Percentiles rank a stretch among this genome's conserved stretches.
Evolutionary conservation across 2,888 invertebrate species (phyloP).

Genomic region (Leptinotarsa peninsularis): DNA sequence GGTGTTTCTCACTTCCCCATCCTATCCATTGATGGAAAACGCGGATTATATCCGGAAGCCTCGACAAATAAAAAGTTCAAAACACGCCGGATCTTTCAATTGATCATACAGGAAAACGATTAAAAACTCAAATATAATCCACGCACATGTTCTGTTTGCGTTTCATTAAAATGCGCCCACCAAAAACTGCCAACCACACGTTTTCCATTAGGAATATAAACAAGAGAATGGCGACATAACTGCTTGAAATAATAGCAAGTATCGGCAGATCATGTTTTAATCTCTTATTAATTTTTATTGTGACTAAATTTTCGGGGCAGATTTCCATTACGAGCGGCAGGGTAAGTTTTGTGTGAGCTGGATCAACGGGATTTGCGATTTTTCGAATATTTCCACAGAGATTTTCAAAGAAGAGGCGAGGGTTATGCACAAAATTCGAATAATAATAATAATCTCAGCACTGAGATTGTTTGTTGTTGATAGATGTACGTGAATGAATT

Average conservation of each 20-base stretch:
- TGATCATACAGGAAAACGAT: conserved; percentile 55
- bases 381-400: not conserved
- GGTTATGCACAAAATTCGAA: too few relatives aligned
- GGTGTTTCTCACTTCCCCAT: not conserved
- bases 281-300: conserved; percentile 42
- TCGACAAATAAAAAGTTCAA: conserved; percentile 40
- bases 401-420: too few relatives aligned
- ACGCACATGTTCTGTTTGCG: conserved; percentile 49
- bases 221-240: conserved; percentile 47
- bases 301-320: conserved; percentile 32
- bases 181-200: conserved; percentile 64
- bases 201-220: conserved; percentile 61
- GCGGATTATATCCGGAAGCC: conserved; percentile 25
- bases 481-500: too few relatives aligned
- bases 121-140: conserved; percentile 58
- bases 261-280: conserved; percentile 34
- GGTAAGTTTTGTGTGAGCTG: conserved; percentile 4
- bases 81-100: conserved; percentile 52
- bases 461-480: too few relatives aligned
- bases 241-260: conserved; percentile 58
- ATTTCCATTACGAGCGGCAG: conserved; percentile 20
- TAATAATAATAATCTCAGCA: too few relatives aligned
- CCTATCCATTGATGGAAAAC: not conserved
- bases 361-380: not conserved
- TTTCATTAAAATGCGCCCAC: conserved; percentile 65